phyloP scores from a whole-genome alignment of 2,113 vertebrate genomes.

The Malaclemys terrapin region DNA sequence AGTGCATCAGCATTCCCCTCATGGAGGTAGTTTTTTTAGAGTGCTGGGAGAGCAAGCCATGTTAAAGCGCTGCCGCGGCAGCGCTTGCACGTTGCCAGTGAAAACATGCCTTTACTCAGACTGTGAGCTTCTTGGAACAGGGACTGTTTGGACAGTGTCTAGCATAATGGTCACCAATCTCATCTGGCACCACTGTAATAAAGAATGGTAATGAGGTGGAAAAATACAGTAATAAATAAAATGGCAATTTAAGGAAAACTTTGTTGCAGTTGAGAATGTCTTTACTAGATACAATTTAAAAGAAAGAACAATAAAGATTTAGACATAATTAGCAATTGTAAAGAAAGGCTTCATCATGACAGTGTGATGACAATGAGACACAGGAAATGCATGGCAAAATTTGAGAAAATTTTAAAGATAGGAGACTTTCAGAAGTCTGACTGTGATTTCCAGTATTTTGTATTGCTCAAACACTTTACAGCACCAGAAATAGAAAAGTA shows the following conservation, averaged over 20 bases:
- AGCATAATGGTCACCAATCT: accelerated
- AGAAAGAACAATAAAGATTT: background rate
- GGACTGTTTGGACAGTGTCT: background rate
- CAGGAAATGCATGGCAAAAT: slow-evolving; percentile 61
- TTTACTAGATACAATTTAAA: background rate
- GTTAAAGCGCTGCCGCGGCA: no score
- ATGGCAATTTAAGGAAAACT: background rate
- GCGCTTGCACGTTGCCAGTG: no score
- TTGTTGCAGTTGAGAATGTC: background rate
- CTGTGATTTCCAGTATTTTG: slow-evolving; percentile 61
- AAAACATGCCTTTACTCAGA: background rate
- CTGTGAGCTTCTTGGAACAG: background rate
- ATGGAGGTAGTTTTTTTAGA: no score
- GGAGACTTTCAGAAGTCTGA: slow-evolving; percentile 22
- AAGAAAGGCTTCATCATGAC: background rate
- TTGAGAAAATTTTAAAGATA: slow-evolving; percentile 48
- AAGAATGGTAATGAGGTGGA: background rate
- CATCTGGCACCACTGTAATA: background rate
- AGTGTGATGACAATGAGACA: slow-evolving; percentile 34
- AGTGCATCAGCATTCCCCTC: no score
- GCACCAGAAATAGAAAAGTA: slow-evolving; percentile 38
- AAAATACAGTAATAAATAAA: background rate
- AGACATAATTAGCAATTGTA: slow-evolving; percentile 9
- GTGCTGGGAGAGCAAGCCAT: no score
- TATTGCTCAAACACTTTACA: slow-evolving; percentile 1